These are phyloP conservation scores for Tetanocera ferruginea DNA, from an alignment of 2,888 invertebrate species.

Conservation along the genomic window DNA sequence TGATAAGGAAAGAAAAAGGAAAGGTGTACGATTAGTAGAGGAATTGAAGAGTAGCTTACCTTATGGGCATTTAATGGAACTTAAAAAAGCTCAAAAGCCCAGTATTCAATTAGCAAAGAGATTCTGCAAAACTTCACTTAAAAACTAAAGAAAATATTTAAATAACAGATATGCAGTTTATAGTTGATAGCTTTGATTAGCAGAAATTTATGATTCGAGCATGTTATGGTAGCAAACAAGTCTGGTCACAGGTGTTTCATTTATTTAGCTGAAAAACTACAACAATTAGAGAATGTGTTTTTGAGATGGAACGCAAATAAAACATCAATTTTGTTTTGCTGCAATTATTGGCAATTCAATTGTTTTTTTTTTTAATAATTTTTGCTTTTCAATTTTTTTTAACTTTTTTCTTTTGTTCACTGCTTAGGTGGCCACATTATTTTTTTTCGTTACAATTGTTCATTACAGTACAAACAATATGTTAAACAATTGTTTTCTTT, in stretches of 20 bases:
- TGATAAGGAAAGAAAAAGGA: slow-evolving; percentile 27
- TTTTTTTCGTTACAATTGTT: neutral
- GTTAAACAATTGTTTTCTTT: slow-evolving; percentile 5
- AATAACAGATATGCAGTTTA: neutral
- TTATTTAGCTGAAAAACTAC: slow-evolving; percentile 13
- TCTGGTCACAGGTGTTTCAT: slow-evolving; percentile 11
- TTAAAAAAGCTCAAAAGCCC: neutral
- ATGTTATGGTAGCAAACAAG: slow-evolving; percentile 34
- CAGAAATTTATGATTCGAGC: slow-evolving; percentile 11
- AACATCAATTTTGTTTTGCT: slow-evolving; percentile 16
- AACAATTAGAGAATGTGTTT: slow-evolving; percentile 9
- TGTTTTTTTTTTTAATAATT: neutral
- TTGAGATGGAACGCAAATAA: slow-evolving; percentile 10
- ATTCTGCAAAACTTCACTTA: slow-evolving; percentile 60
- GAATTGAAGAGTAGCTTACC: slow-evolving; percentile 42
- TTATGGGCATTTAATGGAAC: slow-evolving; percentile 1
- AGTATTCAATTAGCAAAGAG: slow-evolving; percentile 65
- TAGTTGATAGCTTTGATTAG: neutral
- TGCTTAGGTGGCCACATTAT: neutral
- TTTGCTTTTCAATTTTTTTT: neutral
- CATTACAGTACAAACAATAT: neutral
- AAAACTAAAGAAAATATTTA: neutral
- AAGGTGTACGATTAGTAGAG: slow-evolving; percentile 16
- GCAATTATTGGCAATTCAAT: slow-evolving; percentile 16
- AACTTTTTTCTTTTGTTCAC: neutral